Percentiles rank a stretch among this genome's conserved stretches.
Conservation (phyloP, 2,113 vertebrate species). For the Hydrolagus affinis region DNA sequence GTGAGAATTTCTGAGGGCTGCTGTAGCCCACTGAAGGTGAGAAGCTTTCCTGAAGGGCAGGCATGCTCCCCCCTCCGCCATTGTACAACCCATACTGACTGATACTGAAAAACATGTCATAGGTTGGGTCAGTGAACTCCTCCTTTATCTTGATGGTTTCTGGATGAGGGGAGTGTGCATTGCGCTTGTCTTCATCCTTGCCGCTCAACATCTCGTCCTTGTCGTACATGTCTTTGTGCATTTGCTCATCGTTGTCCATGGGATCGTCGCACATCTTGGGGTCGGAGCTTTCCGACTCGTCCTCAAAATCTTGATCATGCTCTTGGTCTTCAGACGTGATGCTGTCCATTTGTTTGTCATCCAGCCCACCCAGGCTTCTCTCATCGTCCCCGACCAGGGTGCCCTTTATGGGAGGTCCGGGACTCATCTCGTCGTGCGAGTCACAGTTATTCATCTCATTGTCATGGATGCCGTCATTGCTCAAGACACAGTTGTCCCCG, state of each 20-base stretch:
- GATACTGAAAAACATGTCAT: constrained; percentile 96
- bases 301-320: constrained; percentile 93
- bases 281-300: constrained; percentile 91
- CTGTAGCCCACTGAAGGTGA: constrained; percentile 86
- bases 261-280: constrained; percentile 84
- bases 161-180: constrained; percentile 70
- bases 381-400: constrained; percentile 75
- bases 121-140: constrained; percentile 90
- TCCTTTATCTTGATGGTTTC: constrained; percentile 89
- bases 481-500: constrained; percentile 57
- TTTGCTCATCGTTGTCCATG: constrained; percentile 76
- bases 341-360: constrained; percentile 82
- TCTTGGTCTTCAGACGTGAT: constrained; percentile 97
- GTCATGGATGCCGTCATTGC: constrained; percentile 75
- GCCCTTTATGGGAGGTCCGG: constrained; percentile 77
- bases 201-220: constrained; percentile 54
- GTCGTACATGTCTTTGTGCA: constrained; percentile 31
- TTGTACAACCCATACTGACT: constrained; percentile 96
- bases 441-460: constrained; percentile 74
- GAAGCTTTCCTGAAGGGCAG: constrained; percentile 89
- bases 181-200: constrained; percentile 72
- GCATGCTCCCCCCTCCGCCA: constrained; percentile 81
- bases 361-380: constrained; percentile 66
- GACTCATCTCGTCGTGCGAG: constrained; percentile 91
- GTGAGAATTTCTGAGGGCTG: constrained; percentile 91